Evolutionary conservation across 1,140 invertebrate species (phyloP).

Genomic region (Cepaea nemoralis): DNA sequence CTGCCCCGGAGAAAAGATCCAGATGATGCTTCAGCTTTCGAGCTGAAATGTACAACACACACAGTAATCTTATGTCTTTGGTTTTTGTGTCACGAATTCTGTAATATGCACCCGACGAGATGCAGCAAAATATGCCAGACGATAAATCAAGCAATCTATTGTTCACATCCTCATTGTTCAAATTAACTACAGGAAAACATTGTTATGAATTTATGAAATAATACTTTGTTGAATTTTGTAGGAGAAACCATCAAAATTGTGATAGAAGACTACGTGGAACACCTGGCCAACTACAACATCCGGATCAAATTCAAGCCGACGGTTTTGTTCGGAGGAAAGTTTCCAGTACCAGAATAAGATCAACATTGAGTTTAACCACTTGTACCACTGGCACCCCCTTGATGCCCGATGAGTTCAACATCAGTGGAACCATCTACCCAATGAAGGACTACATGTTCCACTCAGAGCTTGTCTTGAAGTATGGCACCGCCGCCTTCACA

Average conservation of each 20-base stretch:
- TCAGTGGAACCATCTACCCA: slow-evolving; percentile 65
- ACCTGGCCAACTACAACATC: slow-evolving; percentile 72
- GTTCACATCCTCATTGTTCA: no score
- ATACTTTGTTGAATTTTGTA: slow-evolving; percentile 51
- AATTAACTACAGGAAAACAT: no score
- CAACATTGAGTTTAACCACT: slow-evolving; percentile 71
- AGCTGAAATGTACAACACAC: no score
- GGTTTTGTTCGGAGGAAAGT: slow-evolving; percentile 64
- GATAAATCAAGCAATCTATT: no score
- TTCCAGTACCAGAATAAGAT: slow-evolving; percentile 73
- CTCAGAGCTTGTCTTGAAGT: slow-evolving; percentile 67
- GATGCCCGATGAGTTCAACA: slow-evolving; percentile 69
- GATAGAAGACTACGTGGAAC: slow-evolving; percentile 73
- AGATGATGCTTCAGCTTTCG: no score
- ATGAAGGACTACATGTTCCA: slow-evolving; percentile 70
- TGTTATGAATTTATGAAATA: no score
- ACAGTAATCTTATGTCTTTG: no score
- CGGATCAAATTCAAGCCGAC: slow-evolving; percentile 70
- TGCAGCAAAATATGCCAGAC: no score
- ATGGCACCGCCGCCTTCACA: slow-evolving; percentile 70
- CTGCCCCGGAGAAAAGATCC: no score
- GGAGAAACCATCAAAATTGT: slow-evolving; percentile 72
- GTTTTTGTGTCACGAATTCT: no score
- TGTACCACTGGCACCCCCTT: slow-evolving; percentile 74
- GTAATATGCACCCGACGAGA: no score